Percentiles rank a stretch among this genome's conserved stretches.
Evolutionary conservation across 1,140 invertebrate species (phyloP).

Genomic region (Mycetomoellerius zeteki): DNA sequence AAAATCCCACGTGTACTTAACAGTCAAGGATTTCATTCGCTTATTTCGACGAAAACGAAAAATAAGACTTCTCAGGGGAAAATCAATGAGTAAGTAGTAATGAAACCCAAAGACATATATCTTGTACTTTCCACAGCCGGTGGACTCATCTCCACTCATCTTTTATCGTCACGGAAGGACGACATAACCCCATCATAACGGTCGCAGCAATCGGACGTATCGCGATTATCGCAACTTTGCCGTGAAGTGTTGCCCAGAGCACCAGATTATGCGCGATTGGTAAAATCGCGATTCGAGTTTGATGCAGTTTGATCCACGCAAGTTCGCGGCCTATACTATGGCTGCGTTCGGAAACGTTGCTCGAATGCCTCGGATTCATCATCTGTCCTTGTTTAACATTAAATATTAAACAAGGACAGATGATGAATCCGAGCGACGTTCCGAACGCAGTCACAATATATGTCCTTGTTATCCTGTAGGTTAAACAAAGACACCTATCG

Average conservation of each 20-base stretch:
- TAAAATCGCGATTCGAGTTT: neutral
- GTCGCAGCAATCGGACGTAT: neutral
- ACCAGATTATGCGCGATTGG: neutral
- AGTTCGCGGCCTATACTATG: too few species aligned
- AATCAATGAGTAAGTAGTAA: neutral
- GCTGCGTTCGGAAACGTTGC: too few species aligned
- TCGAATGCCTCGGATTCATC: too few species aligned
- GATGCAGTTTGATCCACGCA: too few species aligned
- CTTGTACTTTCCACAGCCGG: neutral
- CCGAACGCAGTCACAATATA: too few species aligned
- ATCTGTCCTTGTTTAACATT: too few species aligned
- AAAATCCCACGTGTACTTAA: neutral
- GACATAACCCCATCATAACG: neutral
- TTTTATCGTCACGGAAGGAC: neutral
- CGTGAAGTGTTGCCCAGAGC: neutral
- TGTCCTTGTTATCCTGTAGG: too few species aligned
- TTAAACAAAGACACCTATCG: too few species aligned
- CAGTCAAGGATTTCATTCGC: neutral
- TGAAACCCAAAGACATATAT: neutral
- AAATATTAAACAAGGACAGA: too few species aligned
- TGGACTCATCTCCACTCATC: neutral
- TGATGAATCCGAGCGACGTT: too few species aligned
- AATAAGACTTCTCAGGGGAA: neutral
- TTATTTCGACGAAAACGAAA: neutral
- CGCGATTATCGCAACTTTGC: neutral